Evolutionary conservation across 2,888 invertebrate genomes (phyloP).

Genomic region (Malachius bipustulatus): DNA sequence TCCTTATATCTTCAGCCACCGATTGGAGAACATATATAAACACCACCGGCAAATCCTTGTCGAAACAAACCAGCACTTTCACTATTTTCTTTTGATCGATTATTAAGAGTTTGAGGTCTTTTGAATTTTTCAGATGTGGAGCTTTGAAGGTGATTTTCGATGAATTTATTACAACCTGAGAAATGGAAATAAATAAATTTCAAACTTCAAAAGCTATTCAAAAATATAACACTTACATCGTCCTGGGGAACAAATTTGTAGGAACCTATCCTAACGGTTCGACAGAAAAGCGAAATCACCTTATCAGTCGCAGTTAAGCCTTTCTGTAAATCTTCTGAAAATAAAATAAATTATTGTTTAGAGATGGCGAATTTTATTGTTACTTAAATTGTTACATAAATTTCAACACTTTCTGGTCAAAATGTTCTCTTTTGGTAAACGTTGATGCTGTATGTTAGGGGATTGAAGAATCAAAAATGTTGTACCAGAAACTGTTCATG

Average conservation of each 20-base stretch:
- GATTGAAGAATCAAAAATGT: too few relatives aligned
- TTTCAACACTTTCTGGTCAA: too few relatives aligned
- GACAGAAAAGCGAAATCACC: conserved; percentile 39
- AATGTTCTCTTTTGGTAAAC: too few relatives aligned
- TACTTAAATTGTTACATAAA: too few relatives aligned
- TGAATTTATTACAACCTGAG: conserved; percentile 28
- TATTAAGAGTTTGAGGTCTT: conserved; percentile 47
- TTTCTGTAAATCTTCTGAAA: not conserved
- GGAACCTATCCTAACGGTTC: conserved; percentile 74
- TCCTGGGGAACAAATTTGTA: conserved; percentile 67
- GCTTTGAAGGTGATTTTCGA: conserved; percentile 41
- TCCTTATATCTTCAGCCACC: conserved; percentile 57
- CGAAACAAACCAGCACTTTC: conserved; percentile 66
- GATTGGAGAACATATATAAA: conserved; percentile 64
- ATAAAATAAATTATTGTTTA: not conserved
- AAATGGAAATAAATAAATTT: conserved; percentile 10
- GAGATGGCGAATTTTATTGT: too few relatives aligned
- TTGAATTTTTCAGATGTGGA: conserved; percentile 44
- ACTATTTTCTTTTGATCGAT: conserved; percentile 60
- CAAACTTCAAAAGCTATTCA: not conserved
- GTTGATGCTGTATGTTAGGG: too few relatives aligned
- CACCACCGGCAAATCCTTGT: conserved; percentile 61
- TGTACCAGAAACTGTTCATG: too few relatives aligned
- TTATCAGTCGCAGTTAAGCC: not conserved
- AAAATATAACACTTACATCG: conserved; percentile 43